A percentile compares a stretch with the other conserved stretches of the same genome.
phyloP scores from a whole-genome alignment of 2,797 vertebrate genomes.

The Glyptemys insculpta region DNA sequence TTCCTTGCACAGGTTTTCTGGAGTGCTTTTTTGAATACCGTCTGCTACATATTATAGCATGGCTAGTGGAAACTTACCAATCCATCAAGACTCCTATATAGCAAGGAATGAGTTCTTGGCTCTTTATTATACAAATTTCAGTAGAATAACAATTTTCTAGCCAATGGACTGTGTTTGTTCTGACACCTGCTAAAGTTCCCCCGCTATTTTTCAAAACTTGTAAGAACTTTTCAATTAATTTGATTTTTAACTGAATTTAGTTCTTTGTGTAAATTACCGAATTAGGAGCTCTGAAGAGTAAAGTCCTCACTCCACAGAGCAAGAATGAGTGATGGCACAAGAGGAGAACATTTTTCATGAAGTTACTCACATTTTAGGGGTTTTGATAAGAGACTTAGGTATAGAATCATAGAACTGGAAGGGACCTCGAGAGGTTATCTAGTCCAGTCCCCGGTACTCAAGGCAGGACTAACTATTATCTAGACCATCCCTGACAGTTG shows the following conservation, averaged over 20 bases:
- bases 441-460: too few species aligned
- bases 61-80: neutral
- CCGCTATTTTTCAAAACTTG: neutral
- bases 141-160: neutral
- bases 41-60: neutral
- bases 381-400: slow-evolving; percentile 19
- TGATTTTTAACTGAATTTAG: neutral
- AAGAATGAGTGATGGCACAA: slow-evolving; percentile 18
- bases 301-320: neutral
- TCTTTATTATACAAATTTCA: neutral
- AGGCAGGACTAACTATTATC: too few species aligned
- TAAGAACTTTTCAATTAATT: neutral
- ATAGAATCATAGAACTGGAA: neutral
- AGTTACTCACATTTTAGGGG: neutral
- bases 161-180: neutral
- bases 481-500: too few species aligned
- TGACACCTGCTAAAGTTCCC: neutral
- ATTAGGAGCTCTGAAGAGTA: neutral
- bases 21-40: neutral
- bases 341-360: neutral
- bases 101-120: neutral
- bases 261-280: neutral
- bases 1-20: accelerated
- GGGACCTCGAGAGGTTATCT: too few species aligned
- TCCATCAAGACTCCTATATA: accelerated